phyloP scores from a whole-genome alignment of 2,888 invertebrate genomes.

The Eupithecia abbreviata region DNA sequence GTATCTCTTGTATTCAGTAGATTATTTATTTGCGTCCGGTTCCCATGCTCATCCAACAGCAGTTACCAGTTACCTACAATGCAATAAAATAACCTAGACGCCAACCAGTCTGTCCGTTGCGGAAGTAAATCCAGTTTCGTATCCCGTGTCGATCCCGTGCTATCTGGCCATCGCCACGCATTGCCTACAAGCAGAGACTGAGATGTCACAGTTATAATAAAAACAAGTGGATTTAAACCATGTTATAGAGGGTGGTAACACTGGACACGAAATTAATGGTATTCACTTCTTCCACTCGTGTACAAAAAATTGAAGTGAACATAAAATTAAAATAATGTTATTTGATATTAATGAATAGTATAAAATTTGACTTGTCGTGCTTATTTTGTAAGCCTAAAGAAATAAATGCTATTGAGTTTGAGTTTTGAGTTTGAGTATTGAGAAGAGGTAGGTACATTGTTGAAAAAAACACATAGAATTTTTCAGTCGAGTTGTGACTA shows the following conservation, averaged over 20 bases:
- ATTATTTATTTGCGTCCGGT: constrained; percentile 1
- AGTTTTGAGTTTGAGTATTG: no score
- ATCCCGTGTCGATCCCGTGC: neutral
- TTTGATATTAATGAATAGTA: no score
- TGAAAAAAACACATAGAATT: no score
- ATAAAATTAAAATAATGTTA: no score
- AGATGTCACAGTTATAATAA: neutral
- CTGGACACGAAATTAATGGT: neutral
- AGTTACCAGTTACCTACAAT: neutral
- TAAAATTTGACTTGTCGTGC: no score
- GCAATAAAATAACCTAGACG: constrained; percentile 4
- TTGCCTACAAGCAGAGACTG: neutral
- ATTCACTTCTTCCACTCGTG: no score
- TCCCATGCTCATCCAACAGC: constrained; percentile 3
- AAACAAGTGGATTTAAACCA: neutral
- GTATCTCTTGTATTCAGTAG: neutral
- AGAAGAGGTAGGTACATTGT: no score
- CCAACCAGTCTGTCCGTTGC: constrained; percentile 3
- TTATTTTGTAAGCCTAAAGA: no score
- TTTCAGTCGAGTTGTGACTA: no score
- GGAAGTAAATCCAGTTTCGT: constrained; percentile 4
- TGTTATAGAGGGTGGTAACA: neutral
- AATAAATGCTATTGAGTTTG: no score
- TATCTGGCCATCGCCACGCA: constrained; percentile 3
- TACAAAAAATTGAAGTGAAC: no score